Conservation (phyloP, 2,797 vertebrate genomes). For the Muscicapa comitata region DNA sequence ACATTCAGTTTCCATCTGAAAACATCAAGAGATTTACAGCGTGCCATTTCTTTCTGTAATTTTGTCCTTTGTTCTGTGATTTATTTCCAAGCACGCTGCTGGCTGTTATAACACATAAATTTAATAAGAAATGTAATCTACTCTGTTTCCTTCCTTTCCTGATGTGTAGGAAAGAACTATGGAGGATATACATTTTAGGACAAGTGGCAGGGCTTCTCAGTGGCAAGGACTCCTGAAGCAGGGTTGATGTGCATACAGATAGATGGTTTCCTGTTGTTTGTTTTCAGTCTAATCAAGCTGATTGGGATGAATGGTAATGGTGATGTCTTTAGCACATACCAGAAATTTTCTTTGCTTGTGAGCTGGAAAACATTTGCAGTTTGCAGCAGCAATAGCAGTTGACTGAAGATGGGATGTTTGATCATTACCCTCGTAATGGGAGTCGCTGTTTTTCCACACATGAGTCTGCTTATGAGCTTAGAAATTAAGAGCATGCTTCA, state of each 20-base stretch:
- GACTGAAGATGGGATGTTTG: slow-evolving; percentile 15
- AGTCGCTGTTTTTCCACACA: background rate
- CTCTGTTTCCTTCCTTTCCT: slow-evolving; percentile 22
- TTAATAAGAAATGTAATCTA: slow-evolving; percentile 13
- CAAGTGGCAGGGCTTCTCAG: background rate
- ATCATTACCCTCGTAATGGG: slow-evolving; percentile 10
- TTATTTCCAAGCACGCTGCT: slow-evolving; percentile 16
- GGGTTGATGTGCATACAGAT: background rate
- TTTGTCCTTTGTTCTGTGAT: slow-evolving; percentile 50
- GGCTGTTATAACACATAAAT: background rate
- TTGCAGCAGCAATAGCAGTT: background rate
- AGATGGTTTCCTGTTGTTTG: slow-evolving; percentile 45
- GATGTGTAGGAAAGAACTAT: background rate
- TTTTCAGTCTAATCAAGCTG: slow-evolving; percentile 38
- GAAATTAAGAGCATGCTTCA: slow-evolving; percentile 32
- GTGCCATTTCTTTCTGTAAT: background rate
- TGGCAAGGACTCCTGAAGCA: background rate
- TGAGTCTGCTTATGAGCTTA: background rate
- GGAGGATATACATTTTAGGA: background rate
- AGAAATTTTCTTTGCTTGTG: slow-evolving; percentile 19
- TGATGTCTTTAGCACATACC: slow-evolving; percentile 25
- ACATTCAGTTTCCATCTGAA: background rate
- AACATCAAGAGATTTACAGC: slow-evolving; percentile 22
- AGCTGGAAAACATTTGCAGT: slow-evolving; percentile 25
- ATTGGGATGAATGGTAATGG: slow-evolving; percentile 50